Percentiles rank a stretch among this genome's conserved stretches.
These are phyloP conservation scores for Caenorhabditis japonica DNA, from an alignment of 2,888 invertebrate genomes.

Conservation along the genomic window DNA sequence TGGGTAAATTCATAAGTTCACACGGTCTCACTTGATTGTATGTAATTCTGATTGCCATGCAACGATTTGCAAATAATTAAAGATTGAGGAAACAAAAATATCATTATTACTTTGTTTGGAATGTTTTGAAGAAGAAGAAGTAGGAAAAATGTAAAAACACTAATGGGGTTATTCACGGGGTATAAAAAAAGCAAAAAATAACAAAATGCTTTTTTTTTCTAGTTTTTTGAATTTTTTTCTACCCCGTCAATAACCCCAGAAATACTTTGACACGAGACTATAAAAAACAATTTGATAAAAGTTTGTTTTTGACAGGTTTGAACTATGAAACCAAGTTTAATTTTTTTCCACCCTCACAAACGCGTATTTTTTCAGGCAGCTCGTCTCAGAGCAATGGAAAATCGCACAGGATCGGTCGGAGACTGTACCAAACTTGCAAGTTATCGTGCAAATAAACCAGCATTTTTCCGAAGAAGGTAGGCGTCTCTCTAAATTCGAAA, in stretches of 20 bases:
- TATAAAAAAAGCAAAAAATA: neutral
- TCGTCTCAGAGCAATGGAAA: conserved; percentile 64
- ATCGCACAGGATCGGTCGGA: conserved; percentile 61
- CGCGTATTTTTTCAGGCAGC: conserved; percentile 50
- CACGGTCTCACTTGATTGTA: no score
- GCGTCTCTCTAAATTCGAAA: no score
- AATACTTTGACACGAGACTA: no score
- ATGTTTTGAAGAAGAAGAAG: no score
- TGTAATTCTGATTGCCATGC: no score
- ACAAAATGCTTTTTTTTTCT: neutral
- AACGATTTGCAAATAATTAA: conserved; percentile 33
- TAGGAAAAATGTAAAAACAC: no score
- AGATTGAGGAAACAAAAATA: conserved; percentile 44
- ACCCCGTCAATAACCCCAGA: no score
- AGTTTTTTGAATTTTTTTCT: no score
- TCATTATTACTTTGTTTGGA: no score
- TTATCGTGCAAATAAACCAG: conserved; percentile 56
- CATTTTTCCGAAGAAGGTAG: conserved; percentile 62
- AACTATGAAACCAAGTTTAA: neutral
- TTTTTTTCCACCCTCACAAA: neutral
- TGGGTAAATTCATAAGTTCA: no score
- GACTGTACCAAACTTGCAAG: conserved; percentile 60
- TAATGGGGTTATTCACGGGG: no score
- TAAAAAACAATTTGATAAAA: neutral
- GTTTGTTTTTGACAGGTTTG: conserved; percentile 2